Conservation (phyloP, 2,888 invertebrate species). For the Himalopsyche japonica region DNA sequence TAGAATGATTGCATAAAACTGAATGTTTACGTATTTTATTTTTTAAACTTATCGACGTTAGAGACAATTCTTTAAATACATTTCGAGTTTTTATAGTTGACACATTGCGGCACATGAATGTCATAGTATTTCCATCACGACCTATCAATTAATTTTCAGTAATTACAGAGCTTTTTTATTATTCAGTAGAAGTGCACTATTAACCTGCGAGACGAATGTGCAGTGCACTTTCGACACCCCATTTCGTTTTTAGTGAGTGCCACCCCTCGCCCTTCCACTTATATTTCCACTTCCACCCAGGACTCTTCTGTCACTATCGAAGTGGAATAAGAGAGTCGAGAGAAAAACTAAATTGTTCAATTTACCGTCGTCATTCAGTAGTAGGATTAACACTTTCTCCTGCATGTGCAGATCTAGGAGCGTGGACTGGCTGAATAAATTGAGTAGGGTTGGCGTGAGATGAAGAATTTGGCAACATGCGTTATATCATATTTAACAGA, state of each 20-base stretch:
- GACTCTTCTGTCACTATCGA: background rate
- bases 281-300: conserved; percentile 7
- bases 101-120: background rate
- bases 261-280: background rate
- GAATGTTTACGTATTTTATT: too few relatives aligned
- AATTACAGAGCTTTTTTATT: background rate
- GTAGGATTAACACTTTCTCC: conserved; percentile 36
- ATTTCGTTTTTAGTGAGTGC: background rate
- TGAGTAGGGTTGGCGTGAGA: background rate
- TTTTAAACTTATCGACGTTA: too few relatives aligned
- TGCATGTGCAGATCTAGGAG: background rate
- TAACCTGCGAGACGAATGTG: background rate
- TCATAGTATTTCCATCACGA: background rate
- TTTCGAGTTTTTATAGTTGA: too few relatives aligned
- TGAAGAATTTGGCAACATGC: too few relatives aligned
- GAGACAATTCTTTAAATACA: too few relatives aligned
- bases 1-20: too few relatives aligned
- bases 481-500: too few relatives aligned
- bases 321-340: conserved; percentile 35
- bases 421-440: background rate
- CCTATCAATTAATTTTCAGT: background rate
- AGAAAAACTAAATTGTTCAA: conserved; percentile 40
- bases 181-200: background rate
- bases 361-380: conserved; percentile 39
- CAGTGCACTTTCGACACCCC: background rate